Percentiles rank a stretch among this genome's conserved stretches.
Conservation (phyloP, 2,797 vertebrate genomes). For the Melanotaenia pygmaea region DNA sequence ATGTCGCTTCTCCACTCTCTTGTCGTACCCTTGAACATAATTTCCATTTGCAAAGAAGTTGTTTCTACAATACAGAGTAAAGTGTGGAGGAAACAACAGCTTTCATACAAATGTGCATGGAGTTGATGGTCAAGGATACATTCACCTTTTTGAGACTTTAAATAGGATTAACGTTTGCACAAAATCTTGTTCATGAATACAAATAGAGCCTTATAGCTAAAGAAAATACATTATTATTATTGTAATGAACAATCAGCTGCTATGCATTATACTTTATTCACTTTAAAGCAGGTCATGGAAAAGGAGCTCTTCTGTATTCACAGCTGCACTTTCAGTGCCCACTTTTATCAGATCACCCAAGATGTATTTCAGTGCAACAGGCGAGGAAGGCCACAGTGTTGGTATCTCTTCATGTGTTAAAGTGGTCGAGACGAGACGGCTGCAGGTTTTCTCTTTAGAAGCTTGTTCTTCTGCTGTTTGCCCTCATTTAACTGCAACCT, state of each 20-base stretch:
- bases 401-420: constrained; percentile 22
- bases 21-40: neutral
- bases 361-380: neutral
- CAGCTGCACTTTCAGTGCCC: neutral
- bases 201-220: neutral
- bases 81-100: neutral
- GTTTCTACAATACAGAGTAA: neutral
- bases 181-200: neutral
- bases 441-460: constrained; percentile 12
- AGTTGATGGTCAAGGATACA: neutral
- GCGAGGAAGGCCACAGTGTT: neutral
- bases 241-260: neutral
- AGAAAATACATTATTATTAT: neutral
- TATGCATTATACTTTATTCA: too few species aligned
- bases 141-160: too few species aligned
- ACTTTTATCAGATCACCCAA: neutral
- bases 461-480: constrained; percentile 13
- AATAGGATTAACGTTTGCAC: too few species aligned
- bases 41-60: neutral
- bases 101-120: neutral
- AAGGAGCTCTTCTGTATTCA: neutral
- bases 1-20: neutral
- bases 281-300: too few species aligned
- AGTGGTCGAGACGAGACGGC: neutral
- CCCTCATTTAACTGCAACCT: neutral